Conservation (phyloP, 2,113 vertebrate species). For the Puffinus mauretanicus region DNA sequence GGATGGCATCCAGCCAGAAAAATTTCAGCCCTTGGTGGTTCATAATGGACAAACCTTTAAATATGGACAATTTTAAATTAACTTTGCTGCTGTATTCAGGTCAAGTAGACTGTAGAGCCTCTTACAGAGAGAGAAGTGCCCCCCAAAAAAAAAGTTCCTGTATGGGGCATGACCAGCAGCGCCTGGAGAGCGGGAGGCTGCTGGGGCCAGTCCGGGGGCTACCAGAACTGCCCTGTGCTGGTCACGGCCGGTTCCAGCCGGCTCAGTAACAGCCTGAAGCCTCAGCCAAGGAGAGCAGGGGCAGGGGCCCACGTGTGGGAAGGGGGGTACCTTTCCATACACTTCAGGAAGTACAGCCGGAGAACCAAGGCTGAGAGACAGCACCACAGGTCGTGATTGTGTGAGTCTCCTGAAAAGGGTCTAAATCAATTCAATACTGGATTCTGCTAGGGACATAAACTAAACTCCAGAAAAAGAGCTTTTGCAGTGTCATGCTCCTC, state of each 20-base stretch:
- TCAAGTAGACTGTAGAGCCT: neutral
- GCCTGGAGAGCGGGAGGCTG: neutral
- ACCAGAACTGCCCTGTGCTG: neutral
- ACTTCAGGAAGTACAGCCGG: neutral
- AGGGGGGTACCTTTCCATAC: neutral
- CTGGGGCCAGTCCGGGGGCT: accelerated
- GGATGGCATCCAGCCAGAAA: neutral
- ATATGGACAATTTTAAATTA: neutral
- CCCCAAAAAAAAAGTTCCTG: neutral
- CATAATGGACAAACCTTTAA: neutral
- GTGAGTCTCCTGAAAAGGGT: neutral
- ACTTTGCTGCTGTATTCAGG: no score
- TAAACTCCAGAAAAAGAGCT: neutral
- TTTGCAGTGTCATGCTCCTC: neutral
- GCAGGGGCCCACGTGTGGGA: accelerated
- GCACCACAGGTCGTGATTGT: neutral
- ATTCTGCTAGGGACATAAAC: neutral
- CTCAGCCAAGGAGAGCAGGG: neutral
- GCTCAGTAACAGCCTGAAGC: neutral
- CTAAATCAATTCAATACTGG: neutral
- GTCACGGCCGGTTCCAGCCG: accelerated
- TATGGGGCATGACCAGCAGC: neutral
- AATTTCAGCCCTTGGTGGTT: neutral
- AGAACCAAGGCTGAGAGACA: neutral
- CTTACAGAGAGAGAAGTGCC: neutral